phyloP scores from a whole-genome alignment of 2,888 invertebrate genomes.

The Chouioia cunea region DNA sequence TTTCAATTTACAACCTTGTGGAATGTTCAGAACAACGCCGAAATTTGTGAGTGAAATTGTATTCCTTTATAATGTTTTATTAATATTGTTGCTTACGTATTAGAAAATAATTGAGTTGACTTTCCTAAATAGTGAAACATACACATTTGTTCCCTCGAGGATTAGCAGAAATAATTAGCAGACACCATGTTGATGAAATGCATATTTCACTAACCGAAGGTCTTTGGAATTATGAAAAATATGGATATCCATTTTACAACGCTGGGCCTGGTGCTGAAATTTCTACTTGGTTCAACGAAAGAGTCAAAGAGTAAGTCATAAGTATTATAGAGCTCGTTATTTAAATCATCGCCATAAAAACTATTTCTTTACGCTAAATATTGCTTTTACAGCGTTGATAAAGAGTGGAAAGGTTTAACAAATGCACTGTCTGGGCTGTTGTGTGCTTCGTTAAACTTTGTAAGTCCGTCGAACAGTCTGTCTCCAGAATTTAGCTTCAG shows the following conservation, averaged over 20 bases:
- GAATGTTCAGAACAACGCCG: slow-evolving; percentile 67
- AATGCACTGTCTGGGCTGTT: slow-evolving; percentile 94
- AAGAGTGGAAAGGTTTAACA: slow-evolving; percentile 89
- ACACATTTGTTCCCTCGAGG: slow-evolving; percentile 90
- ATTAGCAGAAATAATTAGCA: slow-evolving; percentile 86
- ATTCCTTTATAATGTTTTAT: slow-evolving; percentile 8
- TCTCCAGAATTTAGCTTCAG: slow-evolving; percentile 86
- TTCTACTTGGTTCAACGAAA: slow-evolving; percentile 88
- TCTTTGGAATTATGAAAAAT: slow-evolving; percentile 91
- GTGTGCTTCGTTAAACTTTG: slow-evolving; percentile 96
- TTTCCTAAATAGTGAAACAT: slow-evolving; percentile 76
- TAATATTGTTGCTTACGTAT: not conserved
- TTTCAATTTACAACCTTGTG: slow-evolving; percentile 92
- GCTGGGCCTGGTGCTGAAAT: slow-evolving; percentile 95
- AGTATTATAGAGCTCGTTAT: slow-evolving; percentile 14
- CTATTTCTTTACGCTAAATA: not conserved
- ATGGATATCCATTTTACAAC: slow-evolving; percentile 93
- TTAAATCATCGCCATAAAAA: slow-evolving; percentile 2
- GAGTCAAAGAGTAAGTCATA: slow-evolving; percentile 57
- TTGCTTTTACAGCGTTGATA: slow-evolving; percentile 75
- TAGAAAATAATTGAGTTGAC: slow-evolving; percentile 24
- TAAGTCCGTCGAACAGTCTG: slow-evolving; percentile 86
- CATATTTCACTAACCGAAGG: slow-evolving; percentile 94
- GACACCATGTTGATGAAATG: slow-evolving; percentile 89
- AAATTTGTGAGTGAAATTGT: slow-evolving; percentile 35